These are phyloP conservation scores for Endomychus coccineus DNA, from an alignment of 2,888 invertebrate genomes.

Conservation along the genomic window DNA sequence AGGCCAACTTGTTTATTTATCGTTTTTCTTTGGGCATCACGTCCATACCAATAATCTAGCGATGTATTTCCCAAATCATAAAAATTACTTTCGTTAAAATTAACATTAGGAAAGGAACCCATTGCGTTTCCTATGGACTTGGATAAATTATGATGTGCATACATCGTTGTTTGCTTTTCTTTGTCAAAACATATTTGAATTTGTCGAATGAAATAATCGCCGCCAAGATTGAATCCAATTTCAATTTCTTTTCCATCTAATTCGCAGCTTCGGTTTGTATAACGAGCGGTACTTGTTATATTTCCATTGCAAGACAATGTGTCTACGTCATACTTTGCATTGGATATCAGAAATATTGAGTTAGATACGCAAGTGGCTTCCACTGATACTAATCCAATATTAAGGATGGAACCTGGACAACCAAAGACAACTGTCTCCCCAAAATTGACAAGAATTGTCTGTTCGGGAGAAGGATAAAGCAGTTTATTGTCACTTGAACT, in stretches of 20 bases:
- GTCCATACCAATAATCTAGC: slow-evolving; percentile 28
- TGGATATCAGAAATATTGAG: slow-evolving; percentile 2
- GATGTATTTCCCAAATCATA: slow-evolving; percentile 37
- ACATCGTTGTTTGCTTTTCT: slow-evolving; percentile 45
- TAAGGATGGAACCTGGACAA: slow-evolving; percentile 12
- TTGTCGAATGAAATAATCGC: slow-evolving; percentile 44
- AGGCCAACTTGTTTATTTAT: slow-evolving; percentile 10
- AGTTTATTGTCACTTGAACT: neutral
- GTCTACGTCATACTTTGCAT: slow-evolving; percentile 8
- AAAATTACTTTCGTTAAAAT: slow-evolving; percentile 46
- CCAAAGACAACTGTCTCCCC: slow-evolving; percentile 7
- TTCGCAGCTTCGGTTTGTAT: slow-evolving; percentile 43
- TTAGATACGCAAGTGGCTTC: slow-evolving; percentile 7
- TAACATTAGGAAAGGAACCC: slow-evolving; percentile 45
- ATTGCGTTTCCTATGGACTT: slow-evolving; percentile 25
- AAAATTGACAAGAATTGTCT: slow-evolving; percentile 4
- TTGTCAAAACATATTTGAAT: slow-evolving; percentile 52
- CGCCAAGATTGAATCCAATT: slow-evolving; percentile 48
- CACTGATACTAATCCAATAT: slow-evolving; percentile 2
- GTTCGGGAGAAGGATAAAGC: slow-evolving; percentile 6
- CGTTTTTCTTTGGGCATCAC: slow-evolving; percentile 24
- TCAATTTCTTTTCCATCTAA: slow-evolving; percentile 40
- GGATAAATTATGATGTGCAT: slow-evolving; percentile 44
- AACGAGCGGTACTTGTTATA: slow-evolving; percentile 34
- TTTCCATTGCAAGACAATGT: slow-evolving; percentile 7